A percentile compares a stretch with the other conserved stretches of the same genome.
phyloP scores from a whole-genome alignment of 2,113 vertebrate genomes.

The Cyrtonyx montezumae region DNA sequence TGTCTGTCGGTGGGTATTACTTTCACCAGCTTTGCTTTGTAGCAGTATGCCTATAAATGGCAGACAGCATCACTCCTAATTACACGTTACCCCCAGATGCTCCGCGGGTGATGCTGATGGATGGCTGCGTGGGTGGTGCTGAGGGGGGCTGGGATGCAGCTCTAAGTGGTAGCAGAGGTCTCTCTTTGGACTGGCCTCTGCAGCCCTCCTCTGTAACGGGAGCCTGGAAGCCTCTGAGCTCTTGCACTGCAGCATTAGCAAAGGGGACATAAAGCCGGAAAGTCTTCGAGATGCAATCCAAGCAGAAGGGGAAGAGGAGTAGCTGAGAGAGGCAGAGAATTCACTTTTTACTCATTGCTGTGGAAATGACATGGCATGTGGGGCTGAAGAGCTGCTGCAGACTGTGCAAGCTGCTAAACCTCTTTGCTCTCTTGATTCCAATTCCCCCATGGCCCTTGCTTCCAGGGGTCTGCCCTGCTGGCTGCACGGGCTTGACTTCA shows the following conservation, averaged over 20 bases:
- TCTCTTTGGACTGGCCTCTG: neutral
- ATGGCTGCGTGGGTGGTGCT: constrained; percentile 61
- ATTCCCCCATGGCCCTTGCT: neutral
- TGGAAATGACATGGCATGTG: neutral
- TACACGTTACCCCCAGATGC: constrained; percentile 69
- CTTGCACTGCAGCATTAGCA: neutral
- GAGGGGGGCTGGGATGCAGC: constrained; percentile 10
- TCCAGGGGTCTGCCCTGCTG: neutral
- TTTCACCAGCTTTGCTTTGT: constrained; percentile 32
- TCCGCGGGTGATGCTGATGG: constrained; percentile 58
- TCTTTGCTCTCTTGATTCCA: neutral
- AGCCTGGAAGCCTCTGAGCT: neutral
- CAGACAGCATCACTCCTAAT: constrained; percentile 61
- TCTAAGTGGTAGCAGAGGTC: constrained; percentile 45
- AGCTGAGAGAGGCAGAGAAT: neutral
- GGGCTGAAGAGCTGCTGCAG: neutral
- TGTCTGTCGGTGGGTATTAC: constrained; percentile 28
- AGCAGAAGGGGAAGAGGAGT: neutral
- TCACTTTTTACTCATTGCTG: neutral
- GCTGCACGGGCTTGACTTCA: neutral
- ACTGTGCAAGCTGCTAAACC: neutral
- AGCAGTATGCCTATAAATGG: constrained; percentile 29
- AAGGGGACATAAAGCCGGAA: neutral
- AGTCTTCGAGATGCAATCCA: neutral
- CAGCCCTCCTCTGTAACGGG: neutral